A percentile compares a stretch with the other conserved stretches of the same genome.
Conservation (phyloP, 2,113 vertebrate genomes). For the Emydocephalus ijimae region DNA sequence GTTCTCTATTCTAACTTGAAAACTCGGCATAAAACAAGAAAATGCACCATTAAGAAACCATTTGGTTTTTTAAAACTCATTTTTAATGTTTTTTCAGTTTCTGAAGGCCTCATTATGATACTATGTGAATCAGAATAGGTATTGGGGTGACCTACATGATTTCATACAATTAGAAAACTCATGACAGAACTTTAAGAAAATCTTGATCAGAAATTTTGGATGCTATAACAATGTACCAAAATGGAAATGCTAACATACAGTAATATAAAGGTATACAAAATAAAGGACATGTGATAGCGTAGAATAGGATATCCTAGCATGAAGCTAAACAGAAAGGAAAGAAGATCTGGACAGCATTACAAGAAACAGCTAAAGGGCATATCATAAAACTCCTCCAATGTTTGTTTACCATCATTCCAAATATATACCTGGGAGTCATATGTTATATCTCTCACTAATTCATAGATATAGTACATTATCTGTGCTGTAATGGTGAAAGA, state of each 20-base stretch:
- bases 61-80: background rate
- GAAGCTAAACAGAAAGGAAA: conserved; percentile 63
- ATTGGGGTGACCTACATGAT: background rate
- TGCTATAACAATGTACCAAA: conserved; percentile 64
- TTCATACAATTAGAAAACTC: conserved; percentile 36
- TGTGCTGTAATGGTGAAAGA: background rate
- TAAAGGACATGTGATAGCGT: conserved; percentile 62
- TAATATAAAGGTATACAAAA: conserved; percentile 67
- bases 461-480: background rate
- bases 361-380: conserved; percentile 18
- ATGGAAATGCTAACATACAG: conserved; percentile 64
- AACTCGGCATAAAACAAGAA: background rate
- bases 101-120: conserved; percentile 3
- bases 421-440: conserved; percentile 5
- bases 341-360: conserved; percentile 63
- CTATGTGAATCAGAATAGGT: conserved; percentile 30
- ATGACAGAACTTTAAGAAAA: conserved; percentile 38
- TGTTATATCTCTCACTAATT: background rate
- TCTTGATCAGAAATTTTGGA: conserved; percentile 63
- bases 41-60: conserved; percentile 1
- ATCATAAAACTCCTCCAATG: background rate
- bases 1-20: background rate
- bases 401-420: conserved; percentile 35
- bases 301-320: conserved; percentile 62
- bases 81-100: conserved; percentile 16